phyloP scores from a whole-genome alignment of 92 coral and sea anemone genomes.

The Diadumene lineata region DNA sequence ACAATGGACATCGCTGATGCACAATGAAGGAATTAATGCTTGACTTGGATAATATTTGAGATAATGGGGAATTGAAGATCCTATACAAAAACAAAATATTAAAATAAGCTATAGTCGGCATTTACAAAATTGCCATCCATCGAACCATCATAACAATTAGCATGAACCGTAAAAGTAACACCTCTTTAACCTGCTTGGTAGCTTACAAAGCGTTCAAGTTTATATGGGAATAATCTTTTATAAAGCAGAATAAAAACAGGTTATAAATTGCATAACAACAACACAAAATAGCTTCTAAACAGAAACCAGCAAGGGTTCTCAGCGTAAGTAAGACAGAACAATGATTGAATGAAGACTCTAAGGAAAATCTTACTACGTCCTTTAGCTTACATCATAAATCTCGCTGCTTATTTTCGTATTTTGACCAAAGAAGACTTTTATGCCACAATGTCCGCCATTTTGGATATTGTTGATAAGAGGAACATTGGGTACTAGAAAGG shows the following conservation, averaged over 20 bases:
- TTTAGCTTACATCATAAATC: neutral
- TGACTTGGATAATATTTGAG: neutral
- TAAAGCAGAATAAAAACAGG: neutral
- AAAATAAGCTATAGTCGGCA: too few relatives aligned
- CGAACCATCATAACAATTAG: too few relatives aligned
- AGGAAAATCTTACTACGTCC: neutral
- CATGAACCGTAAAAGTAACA: too few relatives aligned
- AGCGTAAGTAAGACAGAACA: neutral
- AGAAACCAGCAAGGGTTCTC: neutral
- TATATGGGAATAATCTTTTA: too few relatives aligned
- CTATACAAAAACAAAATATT: neutral
- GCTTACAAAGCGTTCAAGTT: too few relatives aligned
- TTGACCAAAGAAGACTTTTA: neutral
- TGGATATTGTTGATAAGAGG: neutral
- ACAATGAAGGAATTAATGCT: constrained; percentile 20
- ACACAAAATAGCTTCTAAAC: neutral
- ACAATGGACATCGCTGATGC: constrained; percentile 23
- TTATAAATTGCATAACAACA: neutral
- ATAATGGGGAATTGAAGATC: neutral
- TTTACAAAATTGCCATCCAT: too few relatives aligned
- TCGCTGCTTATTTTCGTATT: neutral
- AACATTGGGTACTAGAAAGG: constrained; percentile 4
- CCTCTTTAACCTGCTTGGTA: too few relatives aligned
- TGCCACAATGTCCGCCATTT: constrained; percentile 20
- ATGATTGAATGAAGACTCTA: neutral